phyloP scores from a whole-genome alignment of 2,113 vertebrate genomes.

The Ammodytes dubius region DNA sequence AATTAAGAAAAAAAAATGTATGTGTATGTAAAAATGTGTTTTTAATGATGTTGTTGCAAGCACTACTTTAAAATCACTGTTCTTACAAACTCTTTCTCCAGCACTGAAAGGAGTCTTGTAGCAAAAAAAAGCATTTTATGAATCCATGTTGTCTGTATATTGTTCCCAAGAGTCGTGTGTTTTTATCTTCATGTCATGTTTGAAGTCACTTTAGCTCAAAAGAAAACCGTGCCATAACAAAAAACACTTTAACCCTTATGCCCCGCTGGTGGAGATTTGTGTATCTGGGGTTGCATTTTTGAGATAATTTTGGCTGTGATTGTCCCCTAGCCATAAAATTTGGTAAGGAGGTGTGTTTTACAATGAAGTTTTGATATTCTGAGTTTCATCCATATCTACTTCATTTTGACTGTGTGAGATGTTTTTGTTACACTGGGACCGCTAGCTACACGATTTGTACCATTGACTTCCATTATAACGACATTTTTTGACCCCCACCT shows the following conservation, averaged over 20 bases:
- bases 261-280: too few species aligned
- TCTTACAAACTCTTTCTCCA: slow-evolving; percentile 57
- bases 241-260: slow-evolving; percentile 14
- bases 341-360: too few species aligned
- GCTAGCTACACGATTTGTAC: too few species aligned
- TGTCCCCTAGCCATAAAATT: too few species aligned
- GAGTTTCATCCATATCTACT: too few species aligned
- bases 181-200: slow-evolving; percentile 40
- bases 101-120: slow-evolving; percentile 67
- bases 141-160: slow-evolving; percentile 59
- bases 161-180: slow-evolving; percentile 53
- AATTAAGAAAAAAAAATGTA: slow-evolving; percentile 26
- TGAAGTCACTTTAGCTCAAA: slow-evolving; percentile 64
- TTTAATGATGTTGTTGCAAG: slow-evolving; percentile 57
- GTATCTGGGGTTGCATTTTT: too few species aligned
- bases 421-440: too few species aligned
- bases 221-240: slow-evolving; percentile 66
- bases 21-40: slow-evolving; percentile 58
- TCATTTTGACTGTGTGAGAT: too few species aligned
- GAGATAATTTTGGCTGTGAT: too few species aligned
- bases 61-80: slow-evolving; percentile 71
- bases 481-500: too few species aligned
- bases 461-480: too few species aligned
- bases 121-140: slow-evolving; percentile 60
- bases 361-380: too few species aligned